Conservation (phyloP, 2,113 vertebrate species). For the Eretmochelys imbricata region DNA sequence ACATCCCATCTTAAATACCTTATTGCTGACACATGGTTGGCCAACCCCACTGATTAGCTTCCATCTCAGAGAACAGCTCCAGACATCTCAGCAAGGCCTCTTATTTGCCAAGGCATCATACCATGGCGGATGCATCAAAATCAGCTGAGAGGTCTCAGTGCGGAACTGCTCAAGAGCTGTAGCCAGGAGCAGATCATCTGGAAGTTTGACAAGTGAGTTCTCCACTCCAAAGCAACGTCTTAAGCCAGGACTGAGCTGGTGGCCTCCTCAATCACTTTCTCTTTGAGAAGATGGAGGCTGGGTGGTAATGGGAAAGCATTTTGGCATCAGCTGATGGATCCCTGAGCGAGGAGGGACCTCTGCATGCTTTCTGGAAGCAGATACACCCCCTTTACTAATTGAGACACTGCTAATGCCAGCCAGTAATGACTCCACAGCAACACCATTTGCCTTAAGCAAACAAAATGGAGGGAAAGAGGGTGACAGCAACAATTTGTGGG, state of each 20-base stretch:
- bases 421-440: not conserved
- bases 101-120: not conserved
- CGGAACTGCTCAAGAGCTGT: not conserved
- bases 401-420: not conserved
- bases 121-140: not conserved
- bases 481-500: rapidly evolving
- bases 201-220: not conserved
- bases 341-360: not conserved
- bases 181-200: not conserved
- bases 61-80: not conserved
- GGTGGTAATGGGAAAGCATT: not conserved
- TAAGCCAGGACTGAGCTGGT: not conserved
- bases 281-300: not conserved
- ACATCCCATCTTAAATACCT: not conserved
- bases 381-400: not conserved
- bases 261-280: not conserved
- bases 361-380: not conserved
- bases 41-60: not conserved
- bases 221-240: not conserved
- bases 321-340: not conserved
- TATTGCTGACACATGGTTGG: not conserved
- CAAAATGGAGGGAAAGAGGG: not conserved
- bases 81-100: not conserved
- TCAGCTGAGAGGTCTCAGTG: not conserved
- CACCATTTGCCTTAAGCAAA: not conserved